Evolutionary conservation across 2,113 vertebrate species (phyloP), one percentile per base, ranked within the genome.

Genomic region (Agelaius phoeniceus): DNA sequence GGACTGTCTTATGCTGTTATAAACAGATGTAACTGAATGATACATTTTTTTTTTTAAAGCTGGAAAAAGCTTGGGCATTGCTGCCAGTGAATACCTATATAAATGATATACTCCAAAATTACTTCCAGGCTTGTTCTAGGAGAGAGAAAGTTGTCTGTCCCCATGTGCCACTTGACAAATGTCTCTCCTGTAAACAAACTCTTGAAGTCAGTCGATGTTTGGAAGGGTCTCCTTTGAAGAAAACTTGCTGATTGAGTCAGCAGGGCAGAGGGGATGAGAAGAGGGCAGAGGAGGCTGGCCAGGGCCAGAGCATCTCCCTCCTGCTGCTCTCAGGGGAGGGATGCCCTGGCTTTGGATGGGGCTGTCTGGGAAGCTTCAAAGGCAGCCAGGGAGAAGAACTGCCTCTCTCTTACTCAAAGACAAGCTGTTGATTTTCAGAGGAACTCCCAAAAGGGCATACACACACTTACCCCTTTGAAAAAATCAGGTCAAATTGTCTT

Each of bases 401-500:
- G 75, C 43, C 39, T 79, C 83, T 63, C 39, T 84, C 82, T 17
- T 41, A 58, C 46, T 87, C 52, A 49, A 14, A 90, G 39, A 49
- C 28, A 68, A 88, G 87, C 31, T 83, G 85, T 63, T 88, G 90
- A 31, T 90, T 93, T 92, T 80, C 52, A 88, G 72, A 78, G 33
- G 68, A 93, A 35, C 23, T 94, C 90, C 76, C 90, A 78, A 48
- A 3, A 66, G 88, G 68, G 28, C 24, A 61, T 72, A 41, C n/a
- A 67, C 31, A 69, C 39, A 19, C 51, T 90, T 73, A 86, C 43
- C 79, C 72, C 90, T 90, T 90, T 86, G 85, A 74, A 95, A 95
- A 95, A 97, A 88, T 65, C 76, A 93, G 93, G 94, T 96, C 92
- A 90, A 68, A 68, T 81, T 72, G 68, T 49, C 68, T 71, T 72